Evolutionary conservation across 2,113 vertebrate genomes (phyloP).

Genomic region (Eretmochelys imbricata): DNA sequence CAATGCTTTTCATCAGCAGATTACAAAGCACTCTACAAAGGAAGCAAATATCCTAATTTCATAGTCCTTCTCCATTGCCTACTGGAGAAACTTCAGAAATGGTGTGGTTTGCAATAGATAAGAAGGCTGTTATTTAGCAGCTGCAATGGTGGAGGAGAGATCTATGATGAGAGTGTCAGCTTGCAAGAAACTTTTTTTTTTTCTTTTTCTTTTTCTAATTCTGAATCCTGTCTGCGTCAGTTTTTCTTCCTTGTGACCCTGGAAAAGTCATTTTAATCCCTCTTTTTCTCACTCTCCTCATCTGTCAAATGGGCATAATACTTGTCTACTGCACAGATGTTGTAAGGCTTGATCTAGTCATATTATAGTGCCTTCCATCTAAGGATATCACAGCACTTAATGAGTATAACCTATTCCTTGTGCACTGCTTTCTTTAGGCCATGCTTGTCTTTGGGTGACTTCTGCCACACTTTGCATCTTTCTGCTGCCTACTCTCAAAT

Average conservation of each 20-base stretch:
- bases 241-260: background rate
- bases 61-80: background rate
- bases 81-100: background rate
- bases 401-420: background rate
- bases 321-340: background rate
- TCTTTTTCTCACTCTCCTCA: background rate
- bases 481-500: fast-evolving
- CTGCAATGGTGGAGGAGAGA: background rate
- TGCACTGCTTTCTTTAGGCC: fast-evolving
- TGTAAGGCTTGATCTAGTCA: background rate
- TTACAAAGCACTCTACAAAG: too few relatives aligned
- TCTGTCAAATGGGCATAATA: background rate
- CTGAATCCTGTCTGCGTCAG: background rate
- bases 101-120: background rate
- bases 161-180: background rate
- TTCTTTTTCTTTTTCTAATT: background rate
- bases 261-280: background rate
- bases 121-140: background rate
- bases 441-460: background rate
- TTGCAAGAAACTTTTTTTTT: background rate
- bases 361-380: background rate
- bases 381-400: background rate
- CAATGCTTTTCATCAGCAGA: too few relatives aligned
- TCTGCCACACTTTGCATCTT: background rate
- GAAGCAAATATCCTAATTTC: background rate